These are phyloP conservation scores for Yasuhikotakia modesta DNA, from an alignment of 2,797 vertebrate species.

Conservation along the genomic window DNA sequence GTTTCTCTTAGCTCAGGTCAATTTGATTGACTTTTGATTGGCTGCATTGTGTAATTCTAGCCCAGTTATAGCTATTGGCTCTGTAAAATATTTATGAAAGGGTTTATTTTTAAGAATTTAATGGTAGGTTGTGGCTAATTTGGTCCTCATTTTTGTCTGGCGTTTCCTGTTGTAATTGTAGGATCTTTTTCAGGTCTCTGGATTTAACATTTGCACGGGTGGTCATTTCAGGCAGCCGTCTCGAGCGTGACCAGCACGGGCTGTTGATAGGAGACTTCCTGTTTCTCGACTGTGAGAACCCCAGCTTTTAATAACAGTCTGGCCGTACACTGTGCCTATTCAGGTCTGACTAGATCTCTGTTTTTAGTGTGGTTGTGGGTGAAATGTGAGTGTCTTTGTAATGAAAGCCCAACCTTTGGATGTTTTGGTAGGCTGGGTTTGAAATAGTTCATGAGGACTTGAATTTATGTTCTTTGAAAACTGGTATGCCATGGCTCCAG, in stretches of 20 bases:
- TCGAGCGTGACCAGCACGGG: slow-evolving; percentile 57
- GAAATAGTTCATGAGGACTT: slow-evolving; percentile 33
- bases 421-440: slow-evolving; percentile 49
- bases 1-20: slow-evolving; percentile 21
- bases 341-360: background rate
- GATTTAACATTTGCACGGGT: slow-evolving; percentile 71
- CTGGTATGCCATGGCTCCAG: slow-evolving; percentile 31
- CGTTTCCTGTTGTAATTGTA: slow-evolving; percentile 71
- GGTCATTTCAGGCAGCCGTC: slow-evolving; percentile 70
- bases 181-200: slow-evolving; percentile 70
- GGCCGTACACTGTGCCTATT: slow-evolving; percentile 58
- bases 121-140: slow-evolving; percentile 69
- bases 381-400: slow-evolving; percentile 41
- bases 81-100: slow-evolving; percentile 42
- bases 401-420: slow-evolving; percentile 15
- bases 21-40: too few relatives aligned
- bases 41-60: slow-evolving; percentile 41
- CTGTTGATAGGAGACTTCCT: slow-evolving; percentile 65
- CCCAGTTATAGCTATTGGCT: slow-evolving; percentile 28
- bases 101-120: slow-evolving; percentile 51
- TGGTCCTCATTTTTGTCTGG: slow-evolving; percentile 61
- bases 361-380: slow-evolving; percentile 51
- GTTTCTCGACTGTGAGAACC: slow-evolving; percentile 69
- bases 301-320: slow-evolving; percentile 63
- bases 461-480: slow-evolving; percentile 46